Evolutionary conservation across 2,797 vertebrate genomes (phyloP), one percentile per base, ranked within the genome.

Genomic region (Coreius guichenoti): DNA sequence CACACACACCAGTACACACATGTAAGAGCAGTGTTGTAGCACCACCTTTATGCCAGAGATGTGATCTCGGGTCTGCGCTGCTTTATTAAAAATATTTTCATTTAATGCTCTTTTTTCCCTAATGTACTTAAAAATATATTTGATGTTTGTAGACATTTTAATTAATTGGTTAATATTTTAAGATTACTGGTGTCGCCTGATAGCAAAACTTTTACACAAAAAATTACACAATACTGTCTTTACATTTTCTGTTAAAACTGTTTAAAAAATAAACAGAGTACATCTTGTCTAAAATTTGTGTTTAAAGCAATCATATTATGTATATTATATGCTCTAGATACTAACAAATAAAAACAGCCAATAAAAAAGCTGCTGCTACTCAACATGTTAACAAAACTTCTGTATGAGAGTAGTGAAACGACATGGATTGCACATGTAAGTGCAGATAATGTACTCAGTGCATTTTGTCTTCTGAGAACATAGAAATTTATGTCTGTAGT

Each of bases 41-140:
- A 97, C 97, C 98, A 97, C 97, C 97, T 99, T 98, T 96, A 96
- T 98, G 97, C 93, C 95, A 94, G 93, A 94, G 91, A 91, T 92
- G 93, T 94, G 94, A 97, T 93, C 94, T 96, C 93, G 86, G 94
- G 87, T 91, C 85, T 87, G 89, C 89, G n/a, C 86, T 75, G 85
- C 84, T 90, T 86, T 51, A 19, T 63, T 29, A 31, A 68, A 79
- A 49, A 29, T 16, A 1, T 68, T 23, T 39, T 68, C 1, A 2
- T 76, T 76, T n/a, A 65, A 17, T 65, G 26, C 5, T 29, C 26
- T 31, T 31, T 65, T 61, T 29, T 29, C 1, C 1, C 4, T 6
- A 31, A 17, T 31, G 13, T 6, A 16, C 26, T 16, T 65, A 16
- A 65, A 6, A 21, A 54, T 2, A 54, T 2, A 54, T 8, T 17